These are phyloP conservation scores for Theocolax elegans DNA, from an alignment of 1,140 invertebrate genomes.

Conservation along the genomic window DNA sequence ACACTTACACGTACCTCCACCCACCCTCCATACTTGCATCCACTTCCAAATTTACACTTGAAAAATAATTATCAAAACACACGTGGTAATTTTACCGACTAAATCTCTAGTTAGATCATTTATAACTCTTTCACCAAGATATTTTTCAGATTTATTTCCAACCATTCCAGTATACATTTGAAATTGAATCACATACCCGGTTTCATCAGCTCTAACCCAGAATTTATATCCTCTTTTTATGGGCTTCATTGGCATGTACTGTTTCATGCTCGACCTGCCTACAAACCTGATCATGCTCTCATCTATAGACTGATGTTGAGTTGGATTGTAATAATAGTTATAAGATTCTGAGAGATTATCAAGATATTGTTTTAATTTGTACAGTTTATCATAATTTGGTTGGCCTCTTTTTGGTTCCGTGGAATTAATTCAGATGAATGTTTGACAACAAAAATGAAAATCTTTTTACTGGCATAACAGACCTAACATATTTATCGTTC, in stretches of 20 bases:
- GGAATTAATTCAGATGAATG: slow-evolving; percentile 50
- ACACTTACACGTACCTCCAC: too few species aligned
- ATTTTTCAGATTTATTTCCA: slow-evolving; percentile 45
- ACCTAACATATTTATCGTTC: too few species aligned
- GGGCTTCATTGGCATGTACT: slow-evolving; percentile 66
- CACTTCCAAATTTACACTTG: too few species aligned
- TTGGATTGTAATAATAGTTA: slow-evolving; percentile 28
- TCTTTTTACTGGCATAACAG: too few species aligned
- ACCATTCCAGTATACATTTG: slow-evolving; percentile 63
- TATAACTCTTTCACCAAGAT: slow-evolving; percentile 57
- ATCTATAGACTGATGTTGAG: slow-evolving; percentile 48
- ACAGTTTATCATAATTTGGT: slow-evolving; percentile 58
- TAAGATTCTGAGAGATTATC: slow-evolving; percentile 44
- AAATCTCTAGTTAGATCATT: slow-evolving; percentile 50
- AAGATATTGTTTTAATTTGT: slow-evolving; percentile 57
- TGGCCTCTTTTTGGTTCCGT: slow-evolving; percentile 49
- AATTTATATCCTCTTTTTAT: slow-evolving; percentile 60
- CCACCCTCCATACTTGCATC: too few species aligned
- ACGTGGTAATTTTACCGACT: slow-evolving; percentile 46
- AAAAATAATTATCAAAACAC: too few species aligned
- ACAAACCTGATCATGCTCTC: slow-evolving; percentile 60
- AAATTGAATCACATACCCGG: slow-evolving; percentile 63
- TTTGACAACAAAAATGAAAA: too few species aligned
- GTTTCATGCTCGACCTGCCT: slow-evolving; percentile 57
- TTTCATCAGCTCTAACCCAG: slow-evolving; percentile 58